phyloP scores from a whole-genome alignment of 2,113 vertebrate species.

The Fulmarus glacialis region DNA sequence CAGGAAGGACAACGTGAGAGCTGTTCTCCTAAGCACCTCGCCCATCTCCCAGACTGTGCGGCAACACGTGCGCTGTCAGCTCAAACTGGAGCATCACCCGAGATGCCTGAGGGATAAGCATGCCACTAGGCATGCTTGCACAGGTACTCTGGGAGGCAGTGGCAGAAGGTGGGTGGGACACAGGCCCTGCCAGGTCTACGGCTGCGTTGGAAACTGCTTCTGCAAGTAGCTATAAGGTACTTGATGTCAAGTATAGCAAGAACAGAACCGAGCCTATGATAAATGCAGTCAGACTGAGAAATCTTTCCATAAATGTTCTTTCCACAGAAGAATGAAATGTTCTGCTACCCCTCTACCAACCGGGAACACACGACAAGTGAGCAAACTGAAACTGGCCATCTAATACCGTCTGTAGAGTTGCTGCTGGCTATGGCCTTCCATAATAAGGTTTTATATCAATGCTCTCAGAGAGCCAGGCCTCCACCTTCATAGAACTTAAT shows the following conservation, averaged over 20 bases:
- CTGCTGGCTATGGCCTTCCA: neutral
- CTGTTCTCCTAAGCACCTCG: accelerated
- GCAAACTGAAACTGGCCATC: neutral
- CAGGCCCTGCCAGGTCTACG: neutral
- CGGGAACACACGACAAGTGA: neutral
- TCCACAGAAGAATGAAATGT: neutral
- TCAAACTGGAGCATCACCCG: neutral
- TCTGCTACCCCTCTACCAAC: neutral
- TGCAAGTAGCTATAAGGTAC: neutral
- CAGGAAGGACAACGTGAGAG: neutral
- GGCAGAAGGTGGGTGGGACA: neutral
- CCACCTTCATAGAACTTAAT: neutral
- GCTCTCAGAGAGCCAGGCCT: neutral
- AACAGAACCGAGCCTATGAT: neutral
- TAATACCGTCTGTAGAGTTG: neutral
- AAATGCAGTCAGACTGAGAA: neutral
- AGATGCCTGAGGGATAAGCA: neutral
- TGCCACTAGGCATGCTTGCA: neutral
- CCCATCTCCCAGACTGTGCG: neutral
- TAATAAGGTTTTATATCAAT: neutral
- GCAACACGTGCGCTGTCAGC: neutral
- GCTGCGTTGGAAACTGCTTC: neutral
- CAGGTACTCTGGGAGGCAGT: neutral
- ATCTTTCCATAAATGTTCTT: neutral
- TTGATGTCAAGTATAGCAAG: neutral